phyloP scores from a whole-genome alignment of 2,888 invertebrate genomes.

The Apocheima hispidaria region DNA sequence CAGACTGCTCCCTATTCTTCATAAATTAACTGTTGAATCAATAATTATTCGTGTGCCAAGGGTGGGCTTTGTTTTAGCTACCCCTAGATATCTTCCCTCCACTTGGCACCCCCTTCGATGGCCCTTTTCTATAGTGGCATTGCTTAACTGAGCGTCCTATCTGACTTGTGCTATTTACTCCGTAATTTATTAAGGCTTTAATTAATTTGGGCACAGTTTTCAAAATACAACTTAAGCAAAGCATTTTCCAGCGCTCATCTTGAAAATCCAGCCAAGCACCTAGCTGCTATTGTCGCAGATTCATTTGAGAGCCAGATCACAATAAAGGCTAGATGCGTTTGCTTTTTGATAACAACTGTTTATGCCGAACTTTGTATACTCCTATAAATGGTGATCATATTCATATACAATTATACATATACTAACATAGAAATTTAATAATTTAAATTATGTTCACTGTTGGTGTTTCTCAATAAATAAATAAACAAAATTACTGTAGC shows the following conservation, averaged over 20 bases:
- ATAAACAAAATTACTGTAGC: too few species aligned
- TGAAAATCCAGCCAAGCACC: too few species aligned
- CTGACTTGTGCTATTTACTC: slow-evolving; percentile 21
- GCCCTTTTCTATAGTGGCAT: slow-evolving; percentile 74
- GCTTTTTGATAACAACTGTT: too few species aligned
- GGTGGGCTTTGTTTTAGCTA: slow-evolving; percentile 72
- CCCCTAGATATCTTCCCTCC: slow-evolving; percentile 60
- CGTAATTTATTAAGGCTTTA: slow-evolving; percentile 20
- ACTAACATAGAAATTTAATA: too few species aligned
- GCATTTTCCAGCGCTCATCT: neutral
- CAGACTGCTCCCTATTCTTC: slow-evolving; percentile 64
- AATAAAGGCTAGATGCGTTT: too few species aligned
- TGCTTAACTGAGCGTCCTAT: slow-evolving; percentile 56
- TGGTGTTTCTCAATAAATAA: too few species aligned
- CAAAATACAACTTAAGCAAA: neutral
- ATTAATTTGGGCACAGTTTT: slow-evolving; percentile 13
- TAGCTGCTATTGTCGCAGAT: neutral
- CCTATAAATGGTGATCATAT: too few species aligned
- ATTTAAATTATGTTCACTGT: too few species aligned
- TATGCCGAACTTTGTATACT: too few species aligned
- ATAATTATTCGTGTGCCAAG: slow-evolving; percentile 68
- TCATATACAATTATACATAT: too few species aligned
- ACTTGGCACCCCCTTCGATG: slow-evolving; percentile 69
- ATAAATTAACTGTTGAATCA: slow-evolving; percentile 69
- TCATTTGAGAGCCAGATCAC: neutral